These are phyloP conservation scores for Eupsittula cactorum DNA, from an alignment of 2,113 vertebrate genomes.

Conservation along the genomic window DNA sequence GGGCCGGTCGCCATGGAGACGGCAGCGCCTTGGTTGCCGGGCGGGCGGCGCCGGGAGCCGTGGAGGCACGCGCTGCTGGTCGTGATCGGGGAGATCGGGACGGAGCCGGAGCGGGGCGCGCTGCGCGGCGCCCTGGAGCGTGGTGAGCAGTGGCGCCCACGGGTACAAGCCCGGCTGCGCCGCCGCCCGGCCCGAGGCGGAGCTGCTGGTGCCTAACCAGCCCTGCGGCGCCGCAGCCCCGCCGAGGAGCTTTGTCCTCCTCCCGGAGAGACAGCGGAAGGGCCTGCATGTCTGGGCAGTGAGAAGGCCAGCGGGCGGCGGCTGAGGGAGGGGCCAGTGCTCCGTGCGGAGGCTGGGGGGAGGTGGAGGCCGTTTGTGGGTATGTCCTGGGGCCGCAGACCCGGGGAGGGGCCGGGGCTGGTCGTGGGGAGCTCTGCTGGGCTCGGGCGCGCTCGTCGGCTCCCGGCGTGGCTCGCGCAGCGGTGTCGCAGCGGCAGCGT, in stretches of 20 bases:
- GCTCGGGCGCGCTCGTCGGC: neutral
- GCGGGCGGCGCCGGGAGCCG: conserved; percentile 47
- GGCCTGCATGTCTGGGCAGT: neutral
- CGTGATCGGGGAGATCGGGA: conserved; percentile 85
- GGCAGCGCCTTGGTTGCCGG: conserved; percentile 47
- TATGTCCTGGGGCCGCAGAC: neutral
- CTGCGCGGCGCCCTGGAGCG: conserved; percentile 82
- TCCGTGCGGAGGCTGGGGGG: neutral
- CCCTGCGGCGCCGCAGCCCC: neutral
- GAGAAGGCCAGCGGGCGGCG: neutral
- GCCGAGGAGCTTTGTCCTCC: neutral
- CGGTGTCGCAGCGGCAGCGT: neutral
- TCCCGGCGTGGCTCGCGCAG: neutral
- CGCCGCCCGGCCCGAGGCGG: neutral
- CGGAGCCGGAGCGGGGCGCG: conserved; percentile 80
- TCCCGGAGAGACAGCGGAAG: neutral
- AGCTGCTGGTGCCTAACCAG: neutral
- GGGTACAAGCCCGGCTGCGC: neutral
- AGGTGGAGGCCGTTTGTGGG: neutral
- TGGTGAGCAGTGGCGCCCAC: conserved; percentile 73
- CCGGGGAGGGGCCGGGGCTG: neutral
- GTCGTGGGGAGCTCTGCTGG: neutral
- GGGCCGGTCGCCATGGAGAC: conserved; percentile 88
- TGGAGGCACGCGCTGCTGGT: conserved; percentile 83
- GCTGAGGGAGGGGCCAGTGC: neutral